Evolutionary conservation across 2,113 vertebrate species (phyloP), one percentile per base, ranked within the genome.

Genomic region (Coptodon rendalli): DNA sequence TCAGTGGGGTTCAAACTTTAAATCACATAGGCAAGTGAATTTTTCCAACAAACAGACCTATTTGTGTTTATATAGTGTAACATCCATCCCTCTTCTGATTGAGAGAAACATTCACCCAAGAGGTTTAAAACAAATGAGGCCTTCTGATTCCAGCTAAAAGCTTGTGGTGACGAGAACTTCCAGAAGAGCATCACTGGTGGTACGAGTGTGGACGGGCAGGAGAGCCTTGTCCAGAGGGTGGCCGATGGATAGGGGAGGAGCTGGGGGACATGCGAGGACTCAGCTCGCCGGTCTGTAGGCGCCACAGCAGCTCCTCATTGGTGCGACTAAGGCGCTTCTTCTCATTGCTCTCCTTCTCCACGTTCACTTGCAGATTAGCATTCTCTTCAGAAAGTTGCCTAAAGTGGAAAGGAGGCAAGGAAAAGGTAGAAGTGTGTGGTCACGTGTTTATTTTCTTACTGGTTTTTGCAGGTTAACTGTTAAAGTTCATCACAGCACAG

Each of bases 271-370:
- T 96, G 89, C 95, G 97, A 63, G 98, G 98, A 90, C 98, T 99
- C 66, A 97, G 96, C 43, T 99, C 98, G 31, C 97, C 97, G 0
- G 97, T 97, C 93, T 99, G 98, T 14, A 99, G 97, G 63, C 98
- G 98, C 99, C 98, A 99, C 87, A 99, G 95, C 82, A 99, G 97
- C 92, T 99, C 98, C 93, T 99, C 98, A 0, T 99, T 99, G 61
- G 96, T 99, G 84, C 97, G 97, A 94, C 98, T 99, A 91, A 99
- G 89, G 6, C 98, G 96, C 95, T 99, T 99, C 96, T 99, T 99
- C 94, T 99, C 98, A 40, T 98, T 97, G 89, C 97, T 97, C 94
- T 99, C 99, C 91, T 98, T 98, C 94, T 98, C 98, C 50, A 99
- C 98, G 0, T 98, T 91, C 76, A 98, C 98, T 57, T 99, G 98